These are phyloP conservation scores for Chloropsis cyanopogon DNA, from an alignment of 2,113 vertebrate species.

Conservation along the genomic window DNA sequence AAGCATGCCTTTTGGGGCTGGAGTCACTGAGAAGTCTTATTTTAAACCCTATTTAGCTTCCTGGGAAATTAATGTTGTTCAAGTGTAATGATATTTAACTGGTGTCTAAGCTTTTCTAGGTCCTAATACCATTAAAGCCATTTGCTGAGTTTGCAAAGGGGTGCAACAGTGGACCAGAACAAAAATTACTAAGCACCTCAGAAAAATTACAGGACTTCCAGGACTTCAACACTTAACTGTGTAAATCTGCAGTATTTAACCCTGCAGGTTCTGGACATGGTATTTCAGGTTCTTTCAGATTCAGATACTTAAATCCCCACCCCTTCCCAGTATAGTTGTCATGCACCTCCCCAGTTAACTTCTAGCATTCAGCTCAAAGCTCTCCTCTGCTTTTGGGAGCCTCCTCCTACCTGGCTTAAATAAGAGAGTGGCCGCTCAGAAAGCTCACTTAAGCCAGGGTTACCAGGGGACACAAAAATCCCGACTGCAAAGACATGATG, in stretches of 20 bases:
- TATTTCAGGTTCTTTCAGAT: not conserved
- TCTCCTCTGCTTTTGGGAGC: not conserved
- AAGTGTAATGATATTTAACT: not conserved
- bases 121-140: not conserved
- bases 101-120: not conserved
- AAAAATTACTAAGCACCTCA: not conserved
- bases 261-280: accelerated
- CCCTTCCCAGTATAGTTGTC: accelerated
- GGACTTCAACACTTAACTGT: accelerated
- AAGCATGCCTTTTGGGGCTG: not conserved
- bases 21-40: not conserved
- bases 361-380: not conserved
- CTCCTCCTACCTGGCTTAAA: not conserved
- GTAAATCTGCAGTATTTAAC: not conserved
- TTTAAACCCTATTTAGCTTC: not conserved
- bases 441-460: not conserved
- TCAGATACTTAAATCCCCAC: accelerated
- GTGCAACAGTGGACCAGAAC: not conserved
- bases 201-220: not conserved
- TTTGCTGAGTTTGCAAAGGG: not conserved
- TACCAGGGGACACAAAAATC: not conserved
- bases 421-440: accelerated
- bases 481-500: not conserved
- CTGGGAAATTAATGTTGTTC: not conserved
- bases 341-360: not conserved